These are phyloP conservation scores for Antedon mediterranea DNA, from an alignment of 53 echinoderm and acorn worm species.

Conservation along the genomic window DNA sequence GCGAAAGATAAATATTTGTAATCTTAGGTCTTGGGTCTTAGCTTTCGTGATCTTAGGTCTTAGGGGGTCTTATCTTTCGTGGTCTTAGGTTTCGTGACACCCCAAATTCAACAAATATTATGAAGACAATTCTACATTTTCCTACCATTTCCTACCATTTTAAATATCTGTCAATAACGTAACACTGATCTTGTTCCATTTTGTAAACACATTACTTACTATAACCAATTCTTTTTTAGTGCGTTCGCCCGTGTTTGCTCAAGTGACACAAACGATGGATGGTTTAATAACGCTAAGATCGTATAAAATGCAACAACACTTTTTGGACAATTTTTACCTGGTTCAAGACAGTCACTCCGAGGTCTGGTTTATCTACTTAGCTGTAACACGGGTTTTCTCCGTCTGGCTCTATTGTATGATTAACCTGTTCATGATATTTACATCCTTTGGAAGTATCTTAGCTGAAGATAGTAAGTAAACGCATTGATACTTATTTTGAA, in stretches of 20 bases:
- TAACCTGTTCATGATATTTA: slow-evolving; percentile 36
- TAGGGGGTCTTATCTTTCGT: no score
- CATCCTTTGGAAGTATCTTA: slow-evolving; percentile 39
- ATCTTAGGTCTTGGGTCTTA: no score
- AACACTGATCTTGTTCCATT: no score
- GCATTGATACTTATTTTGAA: no score
- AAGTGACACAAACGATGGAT: slow-evolving; percentile 57
- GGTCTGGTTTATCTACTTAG: slow-evolving; percentile 76
- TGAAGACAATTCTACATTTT: no score
- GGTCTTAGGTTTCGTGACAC: no score
- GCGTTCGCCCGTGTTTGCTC: slow-evolving; percentile 89
- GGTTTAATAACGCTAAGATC: slow-evolving; percentile 71
- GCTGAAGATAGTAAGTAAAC: slow-evolving; percentile 32
- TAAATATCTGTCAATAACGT: no score
- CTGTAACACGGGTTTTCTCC: slow-evolving; percentile 68
- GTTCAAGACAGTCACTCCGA: slow-evolving; percentile 65
- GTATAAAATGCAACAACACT: slow-evolving; percentile 47
- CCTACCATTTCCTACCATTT: no score
- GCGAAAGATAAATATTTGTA: no score
- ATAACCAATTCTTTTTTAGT: slow-evolving; percentile 16
- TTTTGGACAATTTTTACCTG: slow-evolving; percentile 26
- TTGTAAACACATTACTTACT: not conserved
- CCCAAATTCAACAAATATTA: no score
- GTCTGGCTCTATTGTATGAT: slow-evolving; percentile 68
- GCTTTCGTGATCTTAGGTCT: no score